Evolutionary conservation across 2,888 invertebrate genomes (phyloP).

Genomic region (Leptinotarsa haldemani): DNA sequence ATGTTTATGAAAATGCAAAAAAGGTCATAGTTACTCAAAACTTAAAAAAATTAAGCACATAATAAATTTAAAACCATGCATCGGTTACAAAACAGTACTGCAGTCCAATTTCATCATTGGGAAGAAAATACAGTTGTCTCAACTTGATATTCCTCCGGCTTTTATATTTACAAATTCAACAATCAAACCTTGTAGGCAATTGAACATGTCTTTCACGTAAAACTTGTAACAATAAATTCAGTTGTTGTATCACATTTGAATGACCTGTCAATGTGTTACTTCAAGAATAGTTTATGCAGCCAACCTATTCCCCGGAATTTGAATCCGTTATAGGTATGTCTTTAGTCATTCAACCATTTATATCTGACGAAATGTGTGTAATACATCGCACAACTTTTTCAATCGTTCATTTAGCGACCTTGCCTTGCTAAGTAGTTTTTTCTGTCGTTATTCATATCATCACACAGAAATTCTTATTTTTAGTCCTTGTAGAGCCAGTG

Average conservation of each 20-base stretch:
- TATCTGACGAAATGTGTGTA: background rate
- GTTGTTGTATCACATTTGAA: constrained; percentile 22
- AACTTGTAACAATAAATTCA: constrained; percentile 24
- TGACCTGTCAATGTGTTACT: constrained; percentile 16
- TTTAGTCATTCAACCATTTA: background rate
- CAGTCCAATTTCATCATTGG: too few relatives aligned
- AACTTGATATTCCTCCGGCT: background rate
- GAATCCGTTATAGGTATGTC: constrained; percentile 18
- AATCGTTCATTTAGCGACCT: background rate
- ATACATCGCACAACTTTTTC: constrained; percentile 12
- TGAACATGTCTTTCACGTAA: constrained; percentile 20
- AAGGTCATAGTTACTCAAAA: too few relatives aligned
- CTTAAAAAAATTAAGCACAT: too few relatives aligned
- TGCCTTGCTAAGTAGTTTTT: background rate
- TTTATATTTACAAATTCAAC: constrained; percentile 1
- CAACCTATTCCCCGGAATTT: constrained; percentile 21
- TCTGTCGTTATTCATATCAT: constrained; percentile 6
- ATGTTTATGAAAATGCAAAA: too few relatives aligned
- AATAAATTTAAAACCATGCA: too few relatives aligned
- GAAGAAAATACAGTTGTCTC: too few relatives aligned
- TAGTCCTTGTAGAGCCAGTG: background rate
- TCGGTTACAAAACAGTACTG: too few relatives aligned
- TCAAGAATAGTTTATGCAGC: constrained; percentile 10
- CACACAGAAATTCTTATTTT: background rate
- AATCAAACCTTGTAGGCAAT: background rate